Evolutionary conservation across 2,113 vertebrate species (phyloP).

Genomic region (Callaeas wilsoni): DNA sequence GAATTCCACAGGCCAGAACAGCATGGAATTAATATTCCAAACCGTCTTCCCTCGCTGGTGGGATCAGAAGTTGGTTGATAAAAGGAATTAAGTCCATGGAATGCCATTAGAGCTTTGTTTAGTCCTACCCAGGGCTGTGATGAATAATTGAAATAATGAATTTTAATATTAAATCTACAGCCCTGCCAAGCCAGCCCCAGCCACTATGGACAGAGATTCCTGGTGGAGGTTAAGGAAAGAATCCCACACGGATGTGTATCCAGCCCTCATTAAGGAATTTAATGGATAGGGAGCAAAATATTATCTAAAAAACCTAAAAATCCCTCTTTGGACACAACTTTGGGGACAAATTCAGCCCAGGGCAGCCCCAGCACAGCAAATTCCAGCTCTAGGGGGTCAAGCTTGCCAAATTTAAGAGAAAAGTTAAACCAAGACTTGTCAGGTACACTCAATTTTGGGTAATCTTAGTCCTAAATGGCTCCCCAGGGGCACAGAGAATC

Average conservation of each 20-base stretch:
- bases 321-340: not conserved
- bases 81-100: not conserved
- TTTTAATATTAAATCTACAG: not conserved
- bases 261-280: not conserved
- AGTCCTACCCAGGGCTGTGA: not conserved
- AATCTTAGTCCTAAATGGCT: not conserved
- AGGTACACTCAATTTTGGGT: not conserved
- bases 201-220: accelerated
- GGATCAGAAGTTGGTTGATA: not conserved
- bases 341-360: not conserved
- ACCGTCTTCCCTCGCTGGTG: not conserved
- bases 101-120: not conserved
- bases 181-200: not conserved
- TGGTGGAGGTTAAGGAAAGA: not conserved
- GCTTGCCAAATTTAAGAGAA: not conserved
- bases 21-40: not conserved
- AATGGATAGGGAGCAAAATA: not conserved
- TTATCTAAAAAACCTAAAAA: not conserved
- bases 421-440: not conserved
- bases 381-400: not conserved
- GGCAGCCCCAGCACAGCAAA: not conserved
- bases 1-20: not conserved
- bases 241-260: accelerated
- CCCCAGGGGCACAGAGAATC: not conserved
- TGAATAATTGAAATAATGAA: not conserved